Evolutionary conservation across 2,113 vertebrate genomes (phyloP), one percentile per base, ranked within the genome.

Genomic region (Acrocephalus arundinaceus): DNA sequence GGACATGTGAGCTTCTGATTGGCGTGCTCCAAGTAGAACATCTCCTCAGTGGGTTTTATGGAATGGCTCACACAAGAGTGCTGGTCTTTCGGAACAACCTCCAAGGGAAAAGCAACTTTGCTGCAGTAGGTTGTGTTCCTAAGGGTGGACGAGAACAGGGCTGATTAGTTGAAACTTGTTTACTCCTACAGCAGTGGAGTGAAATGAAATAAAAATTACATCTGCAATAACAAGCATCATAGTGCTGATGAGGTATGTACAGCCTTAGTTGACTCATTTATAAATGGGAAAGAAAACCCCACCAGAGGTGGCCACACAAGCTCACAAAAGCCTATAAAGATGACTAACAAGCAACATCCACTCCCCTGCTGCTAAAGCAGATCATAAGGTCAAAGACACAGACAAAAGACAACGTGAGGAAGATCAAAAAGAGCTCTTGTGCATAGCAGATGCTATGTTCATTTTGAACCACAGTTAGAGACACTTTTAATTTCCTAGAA

Each of bases 101-200:
- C 98, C 85, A 99, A 96, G 5, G 97, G 97, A 94, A 99, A 98
- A 0, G 98, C 96, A 28, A 98, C 98, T 97, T 98, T 98, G 72
- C 97, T 98, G 97, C 99, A 99, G 45, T 98, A 98, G 1, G 98
- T 98, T 66, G 97, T 98, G 76, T 99, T 99, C 33, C 99, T 99
- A 85, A 82, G 45, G 67, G 92, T 51, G 93, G 27, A 96, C 15
- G 18, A 97, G 54, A 27, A 84, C 1, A 30, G 9, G 55, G 46
- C 39, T 67, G 55, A 80, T 94, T 67, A 94, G 43, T 3, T 89
- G 46, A 65, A 82, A 87, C 57, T 76, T 71, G 35, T 88, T 94
- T 90, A 87, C 18, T 89, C n/a, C 74, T 61, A 23, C 5, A 75
- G 54, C 45, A 70, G 41, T 46, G 25, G 28, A 73, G 25, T 49